These are phyloP conservation scores for Malurus splendens DNA, from an alignment of 2,797 vertebrate species.

Conservation along the genomic window DNA sequence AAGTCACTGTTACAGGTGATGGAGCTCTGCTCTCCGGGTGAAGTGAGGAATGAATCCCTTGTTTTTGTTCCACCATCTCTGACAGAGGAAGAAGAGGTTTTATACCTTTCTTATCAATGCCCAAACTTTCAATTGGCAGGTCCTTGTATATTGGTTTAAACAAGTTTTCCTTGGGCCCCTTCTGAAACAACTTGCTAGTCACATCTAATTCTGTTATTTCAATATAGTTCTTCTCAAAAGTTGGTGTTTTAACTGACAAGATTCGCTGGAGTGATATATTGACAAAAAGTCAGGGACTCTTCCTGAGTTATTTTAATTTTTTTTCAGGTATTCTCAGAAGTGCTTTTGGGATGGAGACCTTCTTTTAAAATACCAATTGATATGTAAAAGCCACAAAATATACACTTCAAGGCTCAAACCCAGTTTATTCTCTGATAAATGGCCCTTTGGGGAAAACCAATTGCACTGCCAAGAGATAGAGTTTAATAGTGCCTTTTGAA, in stretches of 20 bases:
- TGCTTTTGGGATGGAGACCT: background rate
- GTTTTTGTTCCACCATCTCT: background rate
- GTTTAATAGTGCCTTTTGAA: constrained; percentile 29
- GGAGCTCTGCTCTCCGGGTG: background rate
- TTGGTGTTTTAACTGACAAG: background rate
- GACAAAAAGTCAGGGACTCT: background rate
- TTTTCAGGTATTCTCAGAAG: background rate
- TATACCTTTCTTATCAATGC: background rate
- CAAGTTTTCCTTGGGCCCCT: background rate
- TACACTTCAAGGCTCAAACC: background rate
- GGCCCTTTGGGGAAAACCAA: background rate
- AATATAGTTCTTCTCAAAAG: background rate
- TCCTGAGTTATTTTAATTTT: background rate
- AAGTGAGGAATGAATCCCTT: background rate
- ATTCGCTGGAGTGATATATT: background rate
- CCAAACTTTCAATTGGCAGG: background rate
- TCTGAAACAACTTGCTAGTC: background rate
- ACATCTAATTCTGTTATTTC: background rate
- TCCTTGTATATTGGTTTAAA: background rate
- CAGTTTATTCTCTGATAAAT: constrained; percentile 28
- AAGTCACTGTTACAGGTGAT: background rate
- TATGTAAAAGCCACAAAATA: constrained; percentile 36
- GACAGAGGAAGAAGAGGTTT: background rate
- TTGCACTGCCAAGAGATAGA: background rate
- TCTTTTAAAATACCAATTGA: background rate